These are phyloP conservation scores for Crematogaster levior DNA, from an alignment of 2,888 invertebrate genomes.

Conservation along the genomic window DNA sequence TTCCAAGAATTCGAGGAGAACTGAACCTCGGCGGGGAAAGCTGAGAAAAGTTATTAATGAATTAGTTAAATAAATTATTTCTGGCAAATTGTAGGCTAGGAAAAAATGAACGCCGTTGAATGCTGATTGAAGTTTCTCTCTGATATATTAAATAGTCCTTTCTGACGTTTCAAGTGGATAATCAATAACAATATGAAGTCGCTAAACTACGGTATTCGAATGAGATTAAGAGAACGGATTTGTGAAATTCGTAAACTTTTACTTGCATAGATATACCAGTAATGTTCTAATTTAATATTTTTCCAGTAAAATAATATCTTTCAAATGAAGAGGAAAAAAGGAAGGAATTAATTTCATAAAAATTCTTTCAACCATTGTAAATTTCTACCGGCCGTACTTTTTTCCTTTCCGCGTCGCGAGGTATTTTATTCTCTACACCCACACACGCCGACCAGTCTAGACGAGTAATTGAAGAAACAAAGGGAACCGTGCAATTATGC, in stretches of 20 bases:
- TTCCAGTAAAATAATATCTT: not conserved
- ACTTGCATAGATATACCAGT: slow-evolving; percentile 78
- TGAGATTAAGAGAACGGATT: slow-evolving; percentile 84
- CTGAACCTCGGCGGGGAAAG: not conserved
- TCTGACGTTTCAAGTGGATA: not conserved
- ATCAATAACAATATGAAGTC: not conserved
- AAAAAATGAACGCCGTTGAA: not conserved
- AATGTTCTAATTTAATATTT: not conserved
- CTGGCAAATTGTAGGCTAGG: not conserved
- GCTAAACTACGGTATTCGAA: slow-evolving; percentile 83
- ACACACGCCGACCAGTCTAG: slow-evolving; percentile 74
- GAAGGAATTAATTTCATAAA: slow-evolving; percentile 79
- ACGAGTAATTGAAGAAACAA: slow-evolving; percentile 85
- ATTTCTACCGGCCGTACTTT: slow-evolving; percentile 58
- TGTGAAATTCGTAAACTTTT: slow-evolving; percentile 85
- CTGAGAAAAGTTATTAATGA: slow-evolving; percentile 8
- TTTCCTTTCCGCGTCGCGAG: slow-evolving; percentile 63
- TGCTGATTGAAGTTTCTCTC: not conserved
- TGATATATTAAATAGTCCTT: not conserved
- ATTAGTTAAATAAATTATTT: slow-evolving; percentile 2
- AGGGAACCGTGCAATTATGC: slow-evolving; percentile 82
- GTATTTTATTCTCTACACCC: slow-evolving; percentile 38
- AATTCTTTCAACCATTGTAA: slow-evolving; percentile 76
- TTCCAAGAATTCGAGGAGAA: not conserved
- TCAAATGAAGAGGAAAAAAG: slow-evolving; percentile 32